These are phyloP conservation scores for Iguana delicatissima DNA, from an alignment of 2,797 vertebrate species.

Conservation along the genomic window DNA sequence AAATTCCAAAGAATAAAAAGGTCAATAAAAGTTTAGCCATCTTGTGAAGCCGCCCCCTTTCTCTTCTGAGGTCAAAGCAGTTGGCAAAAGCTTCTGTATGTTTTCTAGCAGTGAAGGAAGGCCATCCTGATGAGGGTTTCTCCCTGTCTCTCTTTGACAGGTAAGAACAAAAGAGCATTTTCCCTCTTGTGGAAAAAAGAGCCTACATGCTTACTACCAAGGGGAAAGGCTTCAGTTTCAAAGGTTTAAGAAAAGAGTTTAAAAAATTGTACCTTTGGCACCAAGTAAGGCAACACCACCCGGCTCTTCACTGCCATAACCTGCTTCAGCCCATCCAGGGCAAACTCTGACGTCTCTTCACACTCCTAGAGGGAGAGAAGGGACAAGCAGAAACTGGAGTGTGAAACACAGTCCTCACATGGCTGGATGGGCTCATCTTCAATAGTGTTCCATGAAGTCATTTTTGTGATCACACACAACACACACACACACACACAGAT, in stretches of 20 bases:
- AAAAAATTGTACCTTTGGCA: slow-evolving; percentile 88
- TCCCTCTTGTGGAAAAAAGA: neutral
- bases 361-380: slow-evolving; percentile 84
- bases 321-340: slow-evolving; percentile 96
- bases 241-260: neutral
- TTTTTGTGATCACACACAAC: slow-evolving; percentile 19
- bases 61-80: too few species aligned
- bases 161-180: too few species aligned
- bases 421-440: neutral
- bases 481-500: slow-evolving; percentile 1
- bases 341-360: slow-evolving; percentile 90
- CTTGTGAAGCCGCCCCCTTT: too few species aligned
- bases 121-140: too few species aligned
- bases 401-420: neutral
- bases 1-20: too few species aligned
- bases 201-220: neutral
- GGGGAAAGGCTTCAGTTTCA: neutral
- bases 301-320: slow-evolving; percentile 99
- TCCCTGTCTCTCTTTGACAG: too few species aligned
- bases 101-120: too few species aligned
- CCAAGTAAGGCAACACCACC: slow-evolving; percentile 96
- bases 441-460: neutral
- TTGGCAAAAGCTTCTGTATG: too few species aligned
- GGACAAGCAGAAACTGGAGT: neutral
- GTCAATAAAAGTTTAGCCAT: too few species aligned